phyloP scores from a whole-genome alignment of 2,888 invertebrate species.

The Hypercompe scribonia region DNA sequence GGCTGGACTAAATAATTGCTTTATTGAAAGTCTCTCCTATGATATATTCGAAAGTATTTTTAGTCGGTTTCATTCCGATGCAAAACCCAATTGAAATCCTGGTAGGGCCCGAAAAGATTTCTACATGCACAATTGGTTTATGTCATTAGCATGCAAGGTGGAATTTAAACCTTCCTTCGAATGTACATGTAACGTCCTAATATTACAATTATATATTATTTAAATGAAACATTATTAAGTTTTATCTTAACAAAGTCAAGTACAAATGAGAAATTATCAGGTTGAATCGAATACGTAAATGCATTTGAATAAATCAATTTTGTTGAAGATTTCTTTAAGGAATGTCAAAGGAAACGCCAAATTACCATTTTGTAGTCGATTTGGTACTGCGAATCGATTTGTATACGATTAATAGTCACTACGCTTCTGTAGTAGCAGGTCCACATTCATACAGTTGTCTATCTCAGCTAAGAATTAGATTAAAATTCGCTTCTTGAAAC shows the following conservation, averaged over 20 bases:
- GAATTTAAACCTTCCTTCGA: too few relatives aligned
- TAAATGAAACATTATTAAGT: too few relatives aligned
- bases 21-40: too few relatives aligned
- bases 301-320: constrained; percentile 25
- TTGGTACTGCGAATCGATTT: constrained; percentile 3
- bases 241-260: background rate
- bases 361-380: constrained; percentile 19
- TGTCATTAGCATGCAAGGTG: too few relatives aligned
- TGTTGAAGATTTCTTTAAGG: constrained; percentile 19
- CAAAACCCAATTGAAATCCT: too few relatives aligned
- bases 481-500: background rate
- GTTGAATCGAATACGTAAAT: constrained; percentile 24
- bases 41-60: too few relatives aligned
- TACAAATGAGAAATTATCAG: constrained; percentile 15
- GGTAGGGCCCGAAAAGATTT: too few relatives aligned
- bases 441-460: background rate
- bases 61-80: too few relatives aligned
- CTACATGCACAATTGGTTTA: too few relatives aligned
- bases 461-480: background rate
- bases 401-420: constrained; percentile 1
- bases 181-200: too few relatives aligned
- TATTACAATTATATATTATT: too few relatives aligned
- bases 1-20: too few relatives aligned
- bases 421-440: background rate
- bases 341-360: constrained; percentile 23